These are phyloP conservation scores for Melanotaenia duboulayi DNA, from an alignment of 2,113 vertebrate genomes.

Conservation along the genomic window DNA sequence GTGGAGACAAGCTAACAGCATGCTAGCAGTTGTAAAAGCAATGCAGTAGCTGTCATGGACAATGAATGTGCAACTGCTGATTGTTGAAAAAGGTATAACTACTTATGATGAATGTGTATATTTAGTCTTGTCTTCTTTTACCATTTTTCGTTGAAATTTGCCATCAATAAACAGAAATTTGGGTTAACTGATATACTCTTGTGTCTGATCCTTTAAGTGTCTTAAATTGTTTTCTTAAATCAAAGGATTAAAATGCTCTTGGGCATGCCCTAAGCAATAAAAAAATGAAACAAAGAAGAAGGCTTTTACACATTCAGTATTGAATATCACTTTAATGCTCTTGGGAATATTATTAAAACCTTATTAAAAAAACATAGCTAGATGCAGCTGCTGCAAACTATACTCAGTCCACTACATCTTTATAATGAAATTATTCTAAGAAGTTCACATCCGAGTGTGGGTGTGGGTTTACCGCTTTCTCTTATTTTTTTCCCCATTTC, in stretches of 20 bases:
- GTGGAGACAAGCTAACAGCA: too few relatives aligned
- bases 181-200: not conserved
- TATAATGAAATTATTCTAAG: conserved; percentile 8
- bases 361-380: not conserved
- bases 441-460: conserved; percentile 9
- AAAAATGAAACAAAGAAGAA: not conserved
- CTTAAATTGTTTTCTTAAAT: not conserved
- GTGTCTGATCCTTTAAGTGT: not conserved
- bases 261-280: not conserved
- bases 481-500: not conserved
- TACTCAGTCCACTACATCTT: not conserved
- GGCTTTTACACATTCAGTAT: conserved; percentile 19
- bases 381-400: not conserved
- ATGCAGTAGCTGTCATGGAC: too few relatives aligned
- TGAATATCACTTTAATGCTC: conserved; percentile 3
- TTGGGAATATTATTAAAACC: conserved; percentile 5
- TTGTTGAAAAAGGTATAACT: too few relatives aligned
- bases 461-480: conserved; percentile 10
- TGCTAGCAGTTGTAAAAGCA: too few relatives aligned
- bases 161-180: too few relatives aligned
- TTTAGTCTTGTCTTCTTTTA: too few relatives aligned
- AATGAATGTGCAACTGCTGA: too few relatives aligned
- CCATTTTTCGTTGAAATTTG: too few relatives aligned
- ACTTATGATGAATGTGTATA: too few relatives aligned
- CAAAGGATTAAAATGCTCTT: not conserved